Conservation (phyloP, 2,113 vertebrate genomes). For the Elachura formosa region DNA sequence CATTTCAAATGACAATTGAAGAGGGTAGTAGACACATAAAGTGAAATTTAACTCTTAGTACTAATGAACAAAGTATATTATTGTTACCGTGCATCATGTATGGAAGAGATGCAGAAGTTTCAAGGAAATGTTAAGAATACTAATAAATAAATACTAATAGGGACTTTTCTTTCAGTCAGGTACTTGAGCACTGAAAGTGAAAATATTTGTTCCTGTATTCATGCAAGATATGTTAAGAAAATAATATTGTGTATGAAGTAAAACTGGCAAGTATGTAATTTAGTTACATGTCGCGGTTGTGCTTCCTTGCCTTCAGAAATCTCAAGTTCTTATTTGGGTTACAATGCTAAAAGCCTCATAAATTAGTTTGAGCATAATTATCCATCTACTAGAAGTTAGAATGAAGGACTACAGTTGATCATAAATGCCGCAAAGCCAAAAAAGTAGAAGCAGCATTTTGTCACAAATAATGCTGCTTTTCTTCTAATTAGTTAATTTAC, state of each 20-base stretch:
- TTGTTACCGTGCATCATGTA: background rate
- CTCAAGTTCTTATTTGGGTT: background rate
- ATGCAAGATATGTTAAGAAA: background rate
- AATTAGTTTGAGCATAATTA: constrained; percentile 32
- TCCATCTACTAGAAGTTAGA: constrained; percentile 67
- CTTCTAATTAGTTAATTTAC: constrained; percentile 84
- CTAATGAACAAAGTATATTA: background rate
- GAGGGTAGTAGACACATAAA: background rate
- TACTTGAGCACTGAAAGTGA: background rate
- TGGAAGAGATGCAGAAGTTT: background rate
- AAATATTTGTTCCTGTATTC: background rate
- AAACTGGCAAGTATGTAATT: background rate
- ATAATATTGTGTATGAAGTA: background rate
- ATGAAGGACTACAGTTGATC: constrained; percentile 67
- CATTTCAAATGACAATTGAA: background rate
- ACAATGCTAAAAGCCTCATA: background rate
- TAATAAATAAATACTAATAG: background rate
- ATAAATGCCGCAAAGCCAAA: constrained; percentile 70
- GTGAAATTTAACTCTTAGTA: background rate
- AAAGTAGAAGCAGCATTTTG: constrained; percentile 69
- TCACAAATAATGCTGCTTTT: constrained; percentile 74
- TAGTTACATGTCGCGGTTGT: background rate
- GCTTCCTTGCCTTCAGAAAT: background rate
- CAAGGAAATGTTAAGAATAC: background rate
- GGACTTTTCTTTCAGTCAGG: background rate